These are phyloP conservation scores for Myotis davidii DNA, from an alignment of 2,113 vertebrate species.

Conservation along the genomic window DNA sequence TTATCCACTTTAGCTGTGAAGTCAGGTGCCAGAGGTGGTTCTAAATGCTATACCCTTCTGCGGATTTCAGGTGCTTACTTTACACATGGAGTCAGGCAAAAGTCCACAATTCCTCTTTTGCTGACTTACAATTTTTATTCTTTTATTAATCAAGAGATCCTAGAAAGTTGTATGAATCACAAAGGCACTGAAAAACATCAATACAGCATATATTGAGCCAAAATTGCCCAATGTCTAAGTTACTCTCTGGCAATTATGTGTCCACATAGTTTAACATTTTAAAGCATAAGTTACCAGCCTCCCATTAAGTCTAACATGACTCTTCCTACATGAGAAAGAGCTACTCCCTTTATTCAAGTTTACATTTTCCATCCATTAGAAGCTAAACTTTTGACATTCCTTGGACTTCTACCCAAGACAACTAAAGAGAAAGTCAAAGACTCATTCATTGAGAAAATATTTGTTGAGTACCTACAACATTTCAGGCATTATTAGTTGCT, in stretches of 20 bases:
- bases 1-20: constrained; percentile 52
- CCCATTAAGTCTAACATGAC: constrained; percentile 1
- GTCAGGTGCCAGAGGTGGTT: constrained; percentile 55
- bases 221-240: constrained; percentile 39
- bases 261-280: constrained; percentile 30
- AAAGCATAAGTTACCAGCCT: constrained; percentile 16
- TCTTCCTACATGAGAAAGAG: neutral
- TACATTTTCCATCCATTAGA: neutral
- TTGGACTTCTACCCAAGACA: neutral
- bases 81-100: neutral
- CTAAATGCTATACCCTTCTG: neutral
- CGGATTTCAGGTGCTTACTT: constrained; percentile 32
- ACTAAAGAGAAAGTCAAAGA: neutral
- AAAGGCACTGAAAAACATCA: constrained; percentile 53
- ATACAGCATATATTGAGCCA: neutral
- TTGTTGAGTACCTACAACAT: neutral
- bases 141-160: constrained; percentile 77
- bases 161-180: constrained; percentile 60
- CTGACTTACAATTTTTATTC: constrained; percentile 53
- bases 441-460: neutral
- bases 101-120: neutral
- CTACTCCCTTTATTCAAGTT: constrained; percentile 27
- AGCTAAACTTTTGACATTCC: neutral
- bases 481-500: neutral
- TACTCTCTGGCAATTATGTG: constrained; percentile 46